These are phyloP conservation scores for Rotaria sp. DNA, from an alignment of 2,888 invertebrate species.

Conservation along the genomic window DNA sequence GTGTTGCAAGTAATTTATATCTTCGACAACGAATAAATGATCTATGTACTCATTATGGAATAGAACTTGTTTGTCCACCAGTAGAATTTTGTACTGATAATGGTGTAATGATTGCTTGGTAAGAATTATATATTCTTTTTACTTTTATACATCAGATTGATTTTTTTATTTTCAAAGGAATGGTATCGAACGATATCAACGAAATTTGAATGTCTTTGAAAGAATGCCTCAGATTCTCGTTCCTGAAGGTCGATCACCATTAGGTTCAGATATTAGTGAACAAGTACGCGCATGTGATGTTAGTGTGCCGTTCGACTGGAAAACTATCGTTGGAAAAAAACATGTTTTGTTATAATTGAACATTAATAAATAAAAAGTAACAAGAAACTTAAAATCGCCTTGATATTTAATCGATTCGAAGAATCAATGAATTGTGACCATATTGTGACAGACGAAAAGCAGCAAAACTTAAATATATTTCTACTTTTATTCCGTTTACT, in stretches of 20 bases:
- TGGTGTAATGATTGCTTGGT: slow-evolving; percentile 94
- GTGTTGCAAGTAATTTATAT: slow-evolving; percentile 84
- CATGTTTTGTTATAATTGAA: background rate
- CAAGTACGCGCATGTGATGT: background rate
- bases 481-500: too few relatives aligned
- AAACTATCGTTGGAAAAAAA: background rate
- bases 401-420: too few relatives aligned
- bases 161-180: background rate
- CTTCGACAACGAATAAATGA: slow-evolving; percentile 67
- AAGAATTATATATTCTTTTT: background rate
- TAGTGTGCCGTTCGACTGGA: background rate
- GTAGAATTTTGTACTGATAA: slow-evolving; percentile 86
- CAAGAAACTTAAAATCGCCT: too few relatives aligned
- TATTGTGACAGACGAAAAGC: too few relatives aligned
- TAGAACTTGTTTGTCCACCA: slow-evolving; percentile 68
- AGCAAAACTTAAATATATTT: too few relatives aligned
- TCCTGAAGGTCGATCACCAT: background rate
- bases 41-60: slow-evolving; percentile 63
- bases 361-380: background rate
- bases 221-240: background rate
- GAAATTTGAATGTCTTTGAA: background rate
- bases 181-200: background rate
- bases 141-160: background rate
- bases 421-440: too few relatives aligned
- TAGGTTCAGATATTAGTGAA: background rate